Percentiles rank a stretch among this genome's conserved stretches.
phyloP scores from a whole-genome alignment of 2,797 vertebrate genomes.

The Potorous gilbertii region DNA sequence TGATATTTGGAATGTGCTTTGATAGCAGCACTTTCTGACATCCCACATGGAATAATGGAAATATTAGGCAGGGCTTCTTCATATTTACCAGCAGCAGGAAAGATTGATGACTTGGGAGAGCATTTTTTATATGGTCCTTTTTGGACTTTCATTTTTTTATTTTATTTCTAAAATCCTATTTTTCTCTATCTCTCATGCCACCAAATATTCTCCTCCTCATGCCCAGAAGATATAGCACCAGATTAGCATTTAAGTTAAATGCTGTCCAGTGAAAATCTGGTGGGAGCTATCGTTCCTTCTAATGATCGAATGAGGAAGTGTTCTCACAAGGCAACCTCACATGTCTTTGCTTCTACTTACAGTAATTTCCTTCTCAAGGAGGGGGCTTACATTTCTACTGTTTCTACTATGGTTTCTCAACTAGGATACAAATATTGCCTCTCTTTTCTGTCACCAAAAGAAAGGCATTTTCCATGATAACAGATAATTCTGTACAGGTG shows the following conservation, averaged over 20 bases:
- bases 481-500: slow-evolving; percentile 42
- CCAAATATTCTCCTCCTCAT: slow-evolving; percentile 32
- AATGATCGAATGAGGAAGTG: slow-evolving; percentile 44
- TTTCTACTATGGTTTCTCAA: slow-evolving; percentile 54
- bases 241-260: background rate
- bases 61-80: background rate
- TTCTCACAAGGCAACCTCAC: slow-evolving; percentile 2
- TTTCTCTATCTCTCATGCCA: slow-evolving; percentile 6
- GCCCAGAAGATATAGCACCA: background rate
- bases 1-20: slow-evolving; percentile 43
- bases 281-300: slow-evolving; percentile 18
- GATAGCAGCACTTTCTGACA: slow-evolving; percentile 2
- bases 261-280: background rate
- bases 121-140: slow-evolving; percentile 20
- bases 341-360: slow-evolving; percentile 23
- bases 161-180: slow-evolving; percentile 9
- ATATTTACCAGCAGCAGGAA: background rate
- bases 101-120: slow-evolving; percentile 40
- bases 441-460: slow-evolving; percentile 36
- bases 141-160: slow-evolving; percentile 19
- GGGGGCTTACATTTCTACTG: slow-evolving; percentile 23
- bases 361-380: slow-evolving; percentile 33
- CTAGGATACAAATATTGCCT: slow-evolving; percentile 48
- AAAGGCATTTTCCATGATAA: slow-evolving; percentile 32
- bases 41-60: slow-evolving; percentile 31